phyloP scores from a whole-genome alignment of 1,140 invertebrate species.

The Meloidogyne exigua region DNA sequence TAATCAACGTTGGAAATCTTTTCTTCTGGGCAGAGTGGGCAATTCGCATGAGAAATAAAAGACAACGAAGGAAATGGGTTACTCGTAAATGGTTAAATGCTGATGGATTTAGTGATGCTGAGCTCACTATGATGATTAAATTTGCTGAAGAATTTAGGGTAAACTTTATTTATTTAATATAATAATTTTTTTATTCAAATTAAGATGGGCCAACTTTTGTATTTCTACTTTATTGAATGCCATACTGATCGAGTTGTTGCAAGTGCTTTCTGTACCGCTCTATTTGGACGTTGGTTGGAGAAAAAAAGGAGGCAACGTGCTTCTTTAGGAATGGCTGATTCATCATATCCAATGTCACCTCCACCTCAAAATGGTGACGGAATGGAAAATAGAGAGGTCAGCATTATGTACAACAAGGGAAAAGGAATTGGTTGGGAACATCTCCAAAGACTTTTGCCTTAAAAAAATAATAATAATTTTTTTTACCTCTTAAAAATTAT shows the following conservation, averaged over 20 bases:
- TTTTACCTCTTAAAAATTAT: conserved; percentile 1
- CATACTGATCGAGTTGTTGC: conserved; percentile 38
- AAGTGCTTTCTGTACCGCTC: conserved; percentile 36
- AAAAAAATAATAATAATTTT: neutral
- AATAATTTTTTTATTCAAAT: neutral
- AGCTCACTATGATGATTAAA: conserved; percentile 25
- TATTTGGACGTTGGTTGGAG: conserved; percentile 35
- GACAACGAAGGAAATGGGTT: conserved; percentile 32
- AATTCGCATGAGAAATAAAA: conserved; percentile 26
- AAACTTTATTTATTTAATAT: neutral
- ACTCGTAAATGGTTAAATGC: conserved; percentile 32
- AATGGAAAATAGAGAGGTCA: conserved; percentile 12
- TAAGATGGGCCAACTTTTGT: conserved; percentile 36
- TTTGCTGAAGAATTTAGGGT: conserved; percentile 24
- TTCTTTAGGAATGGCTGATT: neutral
- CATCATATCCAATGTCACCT: conserved; percentile 9
- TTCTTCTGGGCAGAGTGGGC: conserved; percentile 36
- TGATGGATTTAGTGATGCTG: conserved; percentile 30
- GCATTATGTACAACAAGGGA: conserved; percentile 1
- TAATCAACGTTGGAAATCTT: conserved; percentile 31
- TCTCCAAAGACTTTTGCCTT: conserved; percentile 2
- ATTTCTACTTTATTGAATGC: conserved; percentile 39
- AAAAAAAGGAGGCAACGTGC: conserved; percentile 26
- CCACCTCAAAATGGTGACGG: conserved; percentile 12
- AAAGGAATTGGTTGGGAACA: conserved; percentile 14